phyloP scores from a whole-genome alignment of 2,797 vertebrate genomes.

The Eurystomus glaucurus region DNA sequence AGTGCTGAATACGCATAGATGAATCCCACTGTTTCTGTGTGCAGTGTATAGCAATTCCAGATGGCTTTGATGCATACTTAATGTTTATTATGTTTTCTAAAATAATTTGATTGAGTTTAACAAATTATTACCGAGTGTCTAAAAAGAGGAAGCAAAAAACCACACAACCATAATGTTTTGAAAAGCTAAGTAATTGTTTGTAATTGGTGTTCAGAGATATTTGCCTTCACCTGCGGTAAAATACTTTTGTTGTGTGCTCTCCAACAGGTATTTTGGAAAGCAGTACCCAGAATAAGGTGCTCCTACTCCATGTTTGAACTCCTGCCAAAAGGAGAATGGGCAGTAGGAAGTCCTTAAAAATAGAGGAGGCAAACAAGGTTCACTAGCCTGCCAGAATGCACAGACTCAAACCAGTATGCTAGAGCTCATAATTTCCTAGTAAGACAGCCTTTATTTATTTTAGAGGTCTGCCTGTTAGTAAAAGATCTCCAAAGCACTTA shows the following conservation, averaged over 20 bases:
- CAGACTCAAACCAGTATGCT: not conserved
- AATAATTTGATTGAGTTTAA: constrained; percentile 42
- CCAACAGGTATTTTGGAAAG: constrained; percentile 9
- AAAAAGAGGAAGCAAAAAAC: constrained; percentile 31
- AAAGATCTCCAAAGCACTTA: not conserved
- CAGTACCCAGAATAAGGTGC: not conserved
- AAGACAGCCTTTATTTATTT: not conserved
- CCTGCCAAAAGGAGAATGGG: not conserved
- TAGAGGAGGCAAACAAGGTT: not conserved
- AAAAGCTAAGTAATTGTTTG: constrained; percentile 21
- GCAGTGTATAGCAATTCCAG: not conserved
- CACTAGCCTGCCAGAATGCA: not conserved
- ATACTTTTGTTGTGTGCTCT: not conserved
- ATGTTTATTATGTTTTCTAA: constrained; percentile 39
- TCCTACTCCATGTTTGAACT: not conserved
- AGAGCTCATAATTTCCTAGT: not conserved
- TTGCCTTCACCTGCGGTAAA: not conserved
- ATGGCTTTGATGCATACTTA: constrained; percentile 10
- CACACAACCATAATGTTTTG: not conserved
- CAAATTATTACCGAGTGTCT: constrained; percentile 23
- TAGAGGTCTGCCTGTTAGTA: not conserved
- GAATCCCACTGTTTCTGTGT: not conserved
- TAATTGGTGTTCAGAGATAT: constrained; percentile 11
- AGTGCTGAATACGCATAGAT: not conserved
- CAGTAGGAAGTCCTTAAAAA: not conserved